phyloP scores from a whole-genome alignment of 2,888 invertebrate species.

The Pyrrhosoma nymphula region DNA sequence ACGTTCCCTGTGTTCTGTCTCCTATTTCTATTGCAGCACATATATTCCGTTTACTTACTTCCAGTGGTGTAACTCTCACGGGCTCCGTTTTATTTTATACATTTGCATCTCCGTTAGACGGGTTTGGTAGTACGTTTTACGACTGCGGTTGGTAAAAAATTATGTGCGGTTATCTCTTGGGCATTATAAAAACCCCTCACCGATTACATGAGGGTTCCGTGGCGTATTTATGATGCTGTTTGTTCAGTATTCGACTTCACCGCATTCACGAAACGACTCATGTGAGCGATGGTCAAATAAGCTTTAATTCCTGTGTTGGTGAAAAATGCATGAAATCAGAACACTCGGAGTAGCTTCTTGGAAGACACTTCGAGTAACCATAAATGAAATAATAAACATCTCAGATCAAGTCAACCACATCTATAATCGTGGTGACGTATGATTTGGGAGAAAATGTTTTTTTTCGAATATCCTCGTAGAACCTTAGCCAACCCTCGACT shows the following conservation, averaged over 20 bases:
- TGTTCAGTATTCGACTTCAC: neutral
- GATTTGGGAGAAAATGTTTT: too few species aligned
- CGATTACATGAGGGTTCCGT: neutral
- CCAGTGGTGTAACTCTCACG: neutral
- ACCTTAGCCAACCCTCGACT: too few species aligned
- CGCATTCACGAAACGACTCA: neutral
- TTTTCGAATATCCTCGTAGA: too few species aligned
- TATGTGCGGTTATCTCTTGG: neutral
- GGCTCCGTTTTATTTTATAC: neutral
- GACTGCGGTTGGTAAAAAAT: neutral
- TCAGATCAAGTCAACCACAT: too few species aligned
- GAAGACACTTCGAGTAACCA: too few species aligned
- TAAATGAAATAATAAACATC: too few species aligned
- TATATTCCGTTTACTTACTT: neutral
- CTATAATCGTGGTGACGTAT: too few species aligned
- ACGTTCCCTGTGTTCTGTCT: neutral
- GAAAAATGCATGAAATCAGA: too few species aligned
- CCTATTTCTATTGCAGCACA: neutral
- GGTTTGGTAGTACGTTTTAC: neutral
- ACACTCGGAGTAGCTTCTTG: too few species aligned
- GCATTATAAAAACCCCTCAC: slow-evolving; percentile 1
- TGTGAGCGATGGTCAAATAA: neutral
- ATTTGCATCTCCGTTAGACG: neutral
- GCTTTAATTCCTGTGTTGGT: neutral
- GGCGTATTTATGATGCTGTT: neutral